Percentiles rank a stretch among this genome's conserved stretches.
Evolutionary conservation across 2,797 vertebrate species (phyloP).

Genomic region (Benthosema pterotum): DNA sequence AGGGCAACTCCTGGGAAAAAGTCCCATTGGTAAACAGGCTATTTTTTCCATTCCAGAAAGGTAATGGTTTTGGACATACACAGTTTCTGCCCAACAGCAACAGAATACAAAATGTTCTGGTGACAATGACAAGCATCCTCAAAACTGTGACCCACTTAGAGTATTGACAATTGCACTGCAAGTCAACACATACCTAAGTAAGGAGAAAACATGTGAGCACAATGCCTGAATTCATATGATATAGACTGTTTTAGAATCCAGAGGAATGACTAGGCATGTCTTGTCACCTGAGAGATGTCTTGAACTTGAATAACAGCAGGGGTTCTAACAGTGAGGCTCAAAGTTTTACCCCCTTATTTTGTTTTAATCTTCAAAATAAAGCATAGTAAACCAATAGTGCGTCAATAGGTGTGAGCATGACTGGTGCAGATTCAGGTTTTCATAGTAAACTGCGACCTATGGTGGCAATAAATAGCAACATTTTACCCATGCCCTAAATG

Average conservation of each 20-base stretch:
- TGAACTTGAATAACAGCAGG: slow-evolving; percentile 12
- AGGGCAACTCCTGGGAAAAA: no score
- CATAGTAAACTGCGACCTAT: no score
- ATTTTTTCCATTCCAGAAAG: no score
- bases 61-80: no score
- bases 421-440: no score
- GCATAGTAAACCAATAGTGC: no score
- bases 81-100: no score
- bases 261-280: slow-evolving; percentile 48
- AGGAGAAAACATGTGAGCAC: slow-evolving; percentile 42
- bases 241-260: slow-evolving; percentile 35
- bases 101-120: slow-evolving; percentile 9
- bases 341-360: slow-evolving; percentile 30
- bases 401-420: no score
- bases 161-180: slow-evolving; percentile 42
- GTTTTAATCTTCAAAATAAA: slow-evolving; percentile 16
- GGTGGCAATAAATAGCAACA: no score
- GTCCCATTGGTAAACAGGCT: no score
- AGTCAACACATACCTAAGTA: slow-evolving; percentile 36
- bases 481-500: no score
- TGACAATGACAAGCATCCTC: slow-evolving; percentile 17
- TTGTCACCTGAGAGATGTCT: slow-evolving; percentile 66
- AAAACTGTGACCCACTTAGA: slow-evolving; percentile 23
- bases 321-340: slow-evolving; percentile 36
- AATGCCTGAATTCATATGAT: slow-evolving; percentile 55